Evolutionary conservation across 1,140 invertebrate species (phyloP).

Genomic region (Calycopis cecrops): DNA sequence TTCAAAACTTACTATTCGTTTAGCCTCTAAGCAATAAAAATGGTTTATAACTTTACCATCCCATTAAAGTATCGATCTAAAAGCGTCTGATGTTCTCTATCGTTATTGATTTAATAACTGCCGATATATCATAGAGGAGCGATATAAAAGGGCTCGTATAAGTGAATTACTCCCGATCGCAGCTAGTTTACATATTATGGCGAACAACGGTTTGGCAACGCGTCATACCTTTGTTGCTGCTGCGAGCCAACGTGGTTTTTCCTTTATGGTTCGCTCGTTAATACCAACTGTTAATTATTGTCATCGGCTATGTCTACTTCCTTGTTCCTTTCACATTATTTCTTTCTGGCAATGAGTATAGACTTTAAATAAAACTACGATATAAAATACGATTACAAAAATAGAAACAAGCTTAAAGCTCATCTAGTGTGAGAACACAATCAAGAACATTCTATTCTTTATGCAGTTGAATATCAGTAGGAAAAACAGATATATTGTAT

Average conservation of each 20-base stretch:
- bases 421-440: no score
- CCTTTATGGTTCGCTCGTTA: constrained; percentile 31
- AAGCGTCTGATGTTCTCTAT: constrained; percentile 6
- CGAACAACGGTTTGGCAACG: constrained; percentile 32
- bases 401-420: no score
- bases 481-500: no score
- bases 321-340: no score
- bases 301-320: no score
- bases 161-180: constrained; percentile 28
- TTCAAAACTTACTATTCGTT: no score
- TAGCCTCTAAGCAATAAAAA: no score
- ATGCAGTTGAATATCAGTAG: no score
- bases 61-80: neutral
- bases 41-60: neutral
- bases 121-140: constrained; percentile 15
- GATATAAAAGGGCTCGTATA: constrained; percentile 32
- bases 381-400: no score
- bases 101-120: constrained; percentile 8
- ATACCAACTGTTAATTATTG: constrained; percentile 12
- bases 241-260: constrained; percentile 35
- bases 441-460: no score
- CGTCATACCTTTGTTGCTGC: constrained; percentile 27
- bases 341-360: no score
- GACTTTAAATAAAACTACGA: no score
- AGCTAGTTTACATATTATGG: constrained; percentile 30